Evolutionary conservation across 1,140 invertebrate genomes (phyloP), one percentile per base, ranked within the genome.

Genomic region (Ylistrum balloti): DNA sequence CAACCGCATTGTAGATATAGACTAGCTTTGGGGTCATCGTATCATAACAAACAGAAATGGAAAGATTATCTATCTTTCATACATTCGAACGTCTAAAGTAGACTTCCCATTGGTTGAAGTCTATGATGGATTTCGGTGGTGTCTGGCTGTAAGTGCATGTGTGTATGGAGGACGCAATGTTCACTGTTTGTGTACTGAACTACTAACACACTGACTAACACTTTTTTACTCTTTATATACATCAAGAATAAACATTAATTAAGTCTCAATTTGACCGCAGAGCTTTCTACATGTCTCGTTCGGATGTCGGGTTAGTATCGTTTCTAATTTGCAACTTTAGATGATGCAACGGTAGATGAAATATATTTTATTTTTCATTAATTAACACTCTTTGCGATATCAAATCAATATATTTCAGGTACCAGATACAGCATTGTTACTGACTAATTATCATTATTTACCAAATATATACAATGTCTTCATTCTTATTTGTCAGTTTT

Each of bases 171-270:
- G 56, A 74, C 56, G 56, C 56, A 74, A 74, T 74, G 56, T 74
- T 74, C 56, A 74, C 56, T 74, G 56, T 74, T 74, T 74, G 56
- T 74, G 56, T 74, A 74, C n/a, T 28, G 56, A 74, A 28, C 56
- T 74, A 74, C 56, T 74, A 74, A 74, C 56, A 74, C 56, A 74
- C 56, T 74, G 56, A 74, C 56, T 74, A 74, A 74, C 56, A 74
- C 56, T 74, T 74, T 74, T 74, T 74, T 74, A 74, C 56, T 74
- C 56, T 74, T 74, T 74, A 28, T 74, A 74, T 74, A 74, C 28
- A n/a, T 74, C 56, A 74, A 74, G n/a, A 28, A 74, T 28, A 28
- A 74, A 74, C 56, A 74, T 74, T 74, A 74, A 74, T 74, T 74
- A 74, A 74, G 56, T 74, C 56, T 74, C n/a, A 74, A 74, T 74